Evolutionary conservation across 2,797 vertebrate species (phyloP).

Genomic region (Ptychobarbus kaznakovi): DNA sequence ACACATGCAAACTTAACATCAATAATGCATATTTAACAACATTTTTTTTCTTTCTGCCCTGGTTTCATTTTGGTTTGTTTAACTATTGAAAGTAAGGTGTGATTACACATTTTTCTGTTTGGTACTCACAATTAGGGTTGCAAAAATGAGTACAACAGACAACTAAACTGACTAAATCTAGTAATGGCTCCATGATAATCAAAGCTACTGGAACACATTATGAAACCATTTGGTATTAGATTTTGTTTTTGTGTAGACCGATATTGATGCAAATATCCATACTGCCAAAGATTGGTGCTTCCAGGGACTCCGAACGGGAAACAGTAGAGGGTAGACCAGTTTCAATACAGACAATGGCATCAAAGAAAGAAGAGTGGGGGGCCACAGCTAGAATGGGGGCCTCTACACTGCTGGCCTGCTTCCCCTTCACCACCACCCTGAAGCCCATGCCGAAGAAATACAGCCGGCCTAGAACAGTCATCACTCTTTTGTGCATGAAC

Average conservation of each 20-base stretch:
- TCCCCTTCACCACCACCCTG: slow-evolving; percentile 87
- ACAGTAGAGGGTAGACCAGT: slow-evolving; percentile 92
- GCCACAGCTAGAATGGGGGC: slow-evolving; percentile 92
- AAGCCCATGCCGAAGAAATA: slow-evolving; percentile 92
- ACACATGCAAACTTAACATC: neutral
- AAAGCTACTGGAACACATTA: neutral
- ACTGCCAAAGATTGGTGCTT: slow-evolving; percentile 90
- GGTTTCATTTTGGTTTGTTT: neutral
- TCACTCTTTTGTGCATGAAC: slow-evolving; percentile 72
- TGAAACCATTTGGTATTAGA: neutral
- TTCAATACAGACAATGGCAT: slow-evolving; percentile 87
- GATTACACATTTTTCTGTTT: no score
- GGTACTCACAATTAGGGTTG: neutral
- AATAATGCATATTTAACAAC: neutral
- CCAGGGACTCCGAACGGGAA: slow-evolving; percentile 88
- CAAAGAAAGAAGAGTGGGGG: slow-evolving; percentile 95
- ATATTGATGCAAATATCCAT: slow-evolving; percentile 42
- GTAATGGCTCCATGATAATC: no score
- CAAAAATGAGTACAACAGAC: no score
- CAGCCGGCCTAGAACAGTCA: slow-evolving; percentile 80
- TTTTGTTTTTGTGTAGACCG: neutral
- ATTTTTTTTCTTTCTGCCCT: neutral
- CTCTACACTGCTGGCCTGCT: slow-evolving; percentile 76
- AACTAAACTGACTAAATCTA: no score
- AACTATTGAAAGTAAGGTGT: no score